Evolutionary conservation across 2,797 vertebrate species (phyloP), one percentile per base, ranked within the genome.

Genomic region (Alosa sapidissima): DNA sequence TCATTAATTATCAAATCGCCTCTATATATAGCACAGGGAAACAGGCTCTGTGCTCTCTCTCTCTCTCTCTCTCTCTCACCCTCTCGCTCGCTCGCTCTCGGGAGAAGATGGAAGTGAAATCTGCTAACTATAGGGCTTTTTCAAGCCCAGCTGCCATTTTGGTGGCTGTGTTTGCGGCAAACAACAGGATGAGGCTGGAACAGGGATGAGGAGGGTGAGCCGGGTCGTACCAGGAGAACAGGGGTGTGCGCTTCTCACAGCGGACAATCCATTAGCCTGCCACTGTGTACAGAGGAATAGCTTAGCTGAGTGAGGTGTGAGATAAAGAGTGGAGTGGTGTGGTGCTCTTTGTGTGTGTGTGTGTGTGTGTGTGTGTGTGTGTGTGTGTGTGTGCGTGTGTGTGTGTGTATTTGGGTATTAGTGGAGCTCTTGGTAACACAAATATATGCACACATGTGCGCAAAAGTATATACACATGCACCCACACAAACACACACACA

Each of bases 11-110:
- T 93, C 91, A 93, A 94, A 95, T 94, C 90, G 91, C 88, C 86
- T 90, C 93, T 93, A 94, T 95, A 94, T 95, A 94, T 94, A 95
- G 93, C 92, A 91, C 90, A 86, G 86, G 91, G 91, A 94, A 94
- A 91, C 91, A 90, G 89, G 89, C 85, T 78, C 36, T 78, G 72
- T 19, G 91, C 91, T 92, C 91, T 82, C 68, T 75, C 13, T 16
- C 33, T 75, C 13, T 16, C 33, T 75, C 33, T 78, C 72, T 78
- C 72, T 47, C 72, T 47, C 36, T 8, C 72, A 47, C 72, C 0
- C 72, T 47, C 68, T 65, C 41, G 4, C 24, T 92, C 72, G 75
- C 65, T 87, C 33, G 86, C 89, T 91, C 91, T 92, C 91, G 84
- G 85, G 91, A 91, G 91, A 94, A 91, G 88, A 90, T 90, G 92